A percentile compares a stretch with the other conserved stretches of the same genome.
Conservation (phyloP, 2,888 invertebrate genomes). For the Limnephilus lunatus region DNA sequence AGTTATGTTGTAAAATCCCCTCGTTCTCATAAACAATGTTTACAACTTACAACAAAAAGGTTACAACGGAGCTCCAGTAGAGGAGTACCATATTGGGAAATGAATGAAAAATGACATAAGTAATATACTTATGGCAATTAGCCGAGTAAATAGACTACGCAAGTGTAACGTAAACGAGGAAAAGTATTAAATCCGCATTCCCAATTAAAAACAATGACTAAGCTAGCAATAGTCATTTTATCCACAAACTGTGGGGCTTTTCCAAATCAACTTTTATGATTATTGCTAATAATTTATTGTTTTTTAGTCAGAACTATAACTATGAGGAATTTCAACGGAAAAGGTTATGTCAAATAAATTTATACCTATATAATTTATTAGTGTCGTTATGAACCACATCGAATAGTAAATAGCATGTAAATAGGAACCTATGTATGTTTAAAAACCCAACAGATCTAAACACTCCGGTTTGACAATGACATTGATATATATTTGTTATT, state of each 20-base stretch:
- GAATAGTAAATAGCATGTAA: no score
- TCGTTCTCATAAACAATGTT: neutral
- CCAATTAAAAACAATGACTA: neutral
- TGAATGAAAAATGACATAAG: neutral
- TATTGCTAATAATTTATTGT: neutral
- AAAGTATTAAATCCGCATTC: neutral
- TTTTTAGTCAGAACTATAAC: neutral
- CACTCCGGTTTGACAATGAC: no score
- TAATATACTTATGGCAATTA: neutral
- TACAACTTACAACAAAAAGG: neutral
- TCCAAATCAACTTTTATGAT: neutral
- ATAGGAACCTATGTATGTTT: no score
- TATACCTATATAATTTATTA: no score
- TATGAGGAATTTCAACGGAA: neutral
- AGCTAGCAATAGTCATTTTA: neutral
- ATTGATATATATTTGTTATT: no score
- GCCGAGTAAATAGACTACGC: neutral
- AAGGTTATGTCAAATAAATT: neutral
- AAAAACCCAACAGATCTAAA: no score
- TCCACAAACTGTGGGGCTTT: neutral
- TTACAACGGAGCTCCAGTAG: neutral
- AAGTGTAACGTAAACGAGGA: neutral
- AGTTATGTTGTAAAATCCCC: neutral
- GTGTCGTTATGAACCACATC: no score
- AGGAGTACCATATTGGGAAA: neutral